Base-by-base conservation (phyloP, 2,888 invertebrate species). In the Apodemia zela region DNA sequence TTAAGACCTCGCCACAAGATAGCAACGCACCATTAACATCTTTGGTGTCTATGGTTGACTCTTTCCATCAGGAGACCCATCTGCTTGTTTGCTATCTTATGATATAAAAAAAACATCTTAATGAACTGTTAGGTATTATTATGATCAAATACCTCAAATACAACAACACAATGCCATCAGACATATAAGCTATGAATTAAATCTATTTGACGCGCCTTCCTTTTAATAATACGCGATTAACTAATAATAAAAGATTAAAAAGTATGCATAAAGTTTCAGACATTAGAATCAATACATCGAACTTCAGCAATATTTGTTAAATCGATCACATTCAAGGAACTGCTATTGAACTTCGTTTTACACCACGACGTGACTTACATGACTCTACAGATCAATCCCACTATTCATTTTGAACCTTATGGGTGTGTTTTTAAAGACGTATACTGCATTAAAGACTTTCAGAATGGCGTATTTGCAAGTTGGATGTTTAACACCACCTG, bases 401-500 rank as follows among this genome's bases (percentile, higher is more conserved):
- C 79, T 64, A 47, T 15, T n/a, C 49, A 64, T 29, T 61, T 59
- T 63, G 4, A 57, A 64, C 59, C 63, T 47, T 69, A 65, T 59
- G 0, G 0, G 0, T 0, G 13, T 8, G 15, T 10, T 0, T 7
- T 29, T 65, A 67, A 61, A 51, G 64, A 11, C 59, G 15, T 78
- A 69, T 74, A 69, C 73, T 57, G 67, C 7, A 65, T 47, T 47
- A 59, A 29, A 47, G 59, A n/a, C 51, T 62, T 57, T 64, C 45
- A 49, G 64, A 67, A 66, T 57, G 63, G 42, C 65, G 66, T 71
- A 73, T 71, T 75, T 76, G 71, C 79, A 84, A 86, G 79, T 87
- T 83, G 78, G 82, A 84, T 84, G 84, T 85, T 90, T 91, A 89
- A 80, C 89, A 73, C 82, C 92, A 92, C 91, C 92, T 89, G 89